Evolutionary conservation across 2,113 vertebrate species (phyloP).

Genomic region (Acrocephalus arundinaceus): DNA sequence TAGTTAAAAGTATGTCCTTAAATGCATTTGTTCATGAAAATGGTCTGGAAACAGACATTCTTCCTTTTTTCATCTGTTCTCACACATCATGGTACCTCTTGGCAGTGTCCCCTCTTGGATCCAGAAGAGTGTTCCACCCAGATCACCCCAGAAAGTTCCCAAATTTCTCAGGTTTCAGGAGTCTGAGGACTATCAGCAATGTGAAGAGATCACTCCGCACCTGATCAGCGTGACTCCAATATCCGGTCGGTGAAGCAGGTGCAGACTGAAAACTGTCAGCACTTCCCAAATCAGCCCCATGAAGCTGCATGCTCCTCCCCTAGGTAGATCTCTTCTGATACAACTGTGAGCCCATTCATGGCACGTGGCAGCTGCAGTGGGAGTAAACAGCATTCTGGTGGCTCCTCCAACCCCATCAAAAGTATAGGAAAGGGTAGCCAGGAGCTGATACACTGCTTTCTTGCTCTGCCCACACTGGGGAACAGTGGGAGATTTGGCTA

Average conservation of each 20-base stretch:
- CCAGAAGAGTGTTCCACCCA: not conserved
- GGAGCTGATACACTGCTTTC: not conserved
- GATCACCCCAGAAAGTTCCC: not conserved
- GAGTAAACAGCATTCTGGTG: not conserved
- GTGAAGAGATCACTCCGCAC: not conserved
- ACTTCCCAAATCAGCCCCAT: not conserved
- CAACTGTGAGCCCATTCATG: not conserved
- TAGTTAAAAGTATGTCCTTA: not conserved
- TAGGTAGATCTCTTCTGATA: not conserved
- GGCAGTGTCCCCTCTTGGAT: not conserved
- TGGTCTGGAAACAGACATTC: not conserved
- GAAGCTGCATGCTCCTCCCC: not conserved
- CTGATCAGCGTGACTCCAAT: not conserved
- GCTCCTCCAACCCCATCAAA: not conserved
- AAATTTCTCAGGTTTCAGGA: not conserved
- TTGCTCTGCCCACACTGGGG: not conserved
- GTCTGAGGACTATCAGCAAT: not conserved
- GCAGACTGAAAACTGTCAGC: conserved; percentile 17
- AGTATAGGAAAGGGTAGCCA: not conserved
- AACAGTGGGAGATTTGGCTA: not conserved
- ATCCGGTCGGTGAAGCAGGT: not conserved
- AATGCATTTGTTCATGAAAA: not conserved
- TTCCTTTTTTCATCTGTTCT: not conserved
- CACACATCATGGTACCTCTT: not conserved
- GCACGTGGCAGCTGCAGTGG: not conserved